Evolutionary conservation across 2,888 invertebrate species (phyloP), one percentile per base, ranked within the genome.

Genomic region (Orthonychiurus folsomi): DNA sequence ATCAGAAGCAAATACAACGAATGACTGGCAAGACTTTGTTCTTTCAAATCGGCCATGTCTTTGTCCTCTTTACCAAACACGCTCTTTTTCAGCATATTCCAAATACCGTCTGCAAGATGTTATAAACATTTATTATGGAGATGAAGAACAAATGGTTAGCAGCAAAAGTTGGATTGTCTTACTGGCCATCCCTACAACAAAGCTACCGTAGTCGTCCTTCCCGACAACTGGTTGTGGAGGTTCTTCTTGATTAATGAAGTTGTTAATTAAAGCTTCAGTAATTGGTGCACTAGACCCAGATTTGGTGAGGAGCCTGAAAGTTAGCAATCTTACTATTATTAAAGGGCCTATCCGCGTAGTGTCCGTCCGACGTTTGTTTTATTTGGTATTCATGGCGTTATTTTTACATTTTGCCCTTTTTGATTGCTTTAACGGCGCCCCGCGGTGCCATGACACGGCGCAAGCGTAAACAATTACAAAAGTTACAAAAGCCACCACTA

Each of bases 1-100:
- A 94, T 87, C 63, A 97, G 80, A 27, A 95, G 80, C 56, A 97
- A 80, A 25, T 96, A 80, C 64, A 94, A 83, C 69, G 94, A 92
- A 79, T 95, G 93, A 79, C 89, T 90, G 62, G 95, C 92, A 68
- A 96, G 80, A 47, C 72, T 71, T n/a, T 72, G 71, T 55, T 68
- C 67, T 47, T 66, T 68, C 47, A 71, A 63, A 28, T 67, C 71
- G 24, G 69, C 69, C n/a, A 64, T 50, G 18, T 66, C 25, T n/a
- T 69, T 65, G 47, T 73, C 68, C 18, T 63, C 61, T 21, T 68
- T 65, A 28, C 64, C 59, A 3, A 64, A 67, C 72, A 80, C 77
- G 21, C 79, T 79, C 74, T 89, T 85, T 0, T 88, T 86, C 66
- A 93, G 81, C 75, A 91, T 86, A 70, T 86, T 90, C 84, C 90